These are phyloP conservation scores for Telenomus remus DNA, from an alignment of 1,140 invertebrate genomes.

Conservation along the genomic window DNA sequence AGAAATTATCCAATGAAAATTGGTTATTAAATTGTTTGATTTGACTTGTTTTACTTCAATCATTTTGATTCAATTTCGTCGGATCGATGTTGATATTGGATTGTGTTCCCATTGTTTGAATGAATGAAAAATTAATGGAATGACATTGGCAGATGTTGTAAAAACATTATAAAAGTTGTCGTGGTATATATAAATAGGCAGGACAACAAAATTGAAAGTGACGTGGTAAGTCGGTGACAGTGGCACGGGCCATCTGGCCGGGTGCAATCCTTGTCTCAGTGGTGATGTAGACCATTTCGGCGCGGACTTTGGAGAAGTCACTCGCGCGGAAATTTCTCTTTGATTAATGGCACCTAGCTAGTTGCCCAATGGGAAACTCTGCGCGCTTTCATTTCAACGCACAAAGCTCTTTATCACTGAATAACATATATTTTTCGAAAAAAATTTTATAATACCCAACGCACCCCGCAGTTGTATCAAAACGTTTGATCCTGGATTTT, in stretches of 20 bases:
- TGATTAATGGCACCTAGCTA: conserved; percentile 53
- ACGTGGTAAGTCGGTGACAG: conserved; percentile 31
- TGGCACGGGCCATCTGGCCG: conserved; percentile 68
- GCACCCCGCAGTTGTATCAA: conserved; percentile 25
- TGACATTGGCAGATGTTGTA: too few species aligned
- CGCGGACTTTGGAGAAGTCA: conserved; percentile 58
- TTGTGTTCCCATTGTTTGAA: too few species aligned
- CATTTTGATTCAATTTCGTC: too few species aligned
- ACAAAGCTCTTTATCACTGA: conserved; percentile 44
- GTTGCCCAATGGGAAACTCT: conserved; percentile 39
- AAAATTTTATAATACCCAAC: conserved; percentile 43
- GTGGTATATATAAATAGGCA: conserved; percentile 17
- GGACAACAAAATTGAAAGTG: conserved; percentile 40
- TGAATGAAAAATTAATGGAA: too few species aligned
- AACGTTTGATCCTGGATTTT: conserved; percentile 40
- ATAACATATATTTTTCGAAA: conserved; percentile 36
- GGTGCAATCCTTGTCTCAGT: conserved; percentile 63
- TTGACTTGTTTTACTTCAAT: too few species aligned
- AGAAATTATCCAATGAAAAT: too few species aligned
- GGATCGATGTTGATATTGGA: too few species aligned
- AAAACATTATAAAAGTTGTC: too few species aligned
- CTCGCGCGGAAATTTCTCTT: conserved; percentile 63
- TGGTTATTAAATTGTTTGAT: too few species aligned
- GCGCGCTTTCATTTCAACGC: conserved; percentile 45
- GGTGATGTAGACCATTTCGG: conserved; percentile 48